These are phyloP conservation scores for Siniperca undulata DNA, from an alignment of 2,797 vertebrate species.

Conservation along the genomic window DNA sequence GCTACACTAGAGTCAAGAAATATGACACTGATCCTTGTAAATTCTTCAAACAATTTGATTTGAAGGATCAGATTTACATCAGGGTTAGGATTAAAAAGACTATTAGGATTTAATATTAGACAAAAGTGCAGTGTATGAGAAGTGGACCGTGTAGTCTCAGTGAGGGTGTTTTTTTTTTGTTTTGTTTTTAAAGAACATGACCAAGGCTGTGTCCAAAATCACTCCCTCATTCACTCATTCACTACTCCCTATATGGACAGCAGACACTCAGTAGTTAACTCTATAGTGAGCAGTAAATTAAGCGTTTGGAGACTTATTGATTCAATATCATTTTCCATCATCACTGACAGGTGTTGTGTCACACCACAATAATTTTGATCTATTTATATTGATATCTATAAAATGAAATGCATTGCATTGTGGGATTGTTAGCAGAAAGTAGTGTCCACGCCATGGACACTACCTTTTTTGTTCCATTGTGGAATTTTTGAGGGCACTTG, in stretches of 20 bases:
- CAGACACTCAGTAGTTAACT: neutral
- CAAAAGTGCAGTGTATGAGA: neutral
- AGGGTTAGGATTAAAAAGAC: no score
- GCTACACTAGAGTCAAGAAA: no score
- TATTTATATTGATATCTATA: neutral
- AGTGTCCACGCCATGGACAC: neutral
- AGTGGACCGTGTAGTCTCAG: neutral
- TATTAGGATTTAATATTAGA: no score
- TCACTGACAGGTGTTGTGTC: neutral
- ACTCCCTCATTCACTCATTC: no score
- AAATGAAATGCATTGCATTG: neutral
- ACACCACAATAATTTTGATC: neutral
- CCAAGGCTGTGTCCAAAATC: no score
- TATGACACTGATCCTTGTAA: neutral
- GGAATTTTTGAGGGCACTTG: neutral
- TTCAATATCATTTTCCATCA: neutral
- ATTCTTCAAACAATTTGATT: no score
- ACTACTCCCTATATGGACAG: neutral
- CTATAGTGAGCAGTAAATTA: no score
- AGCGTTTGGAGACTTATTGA: no score
- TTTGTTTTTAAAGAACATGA: no score
- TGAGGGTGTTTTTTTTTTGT: no score
- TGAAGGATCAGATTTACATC: no score
- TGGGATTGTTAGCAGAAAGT: neutral
- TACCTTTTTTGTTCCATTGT: neutral